Base-by-base conservation (phyloP, 2,113 vertebrate species). In the Sapajus apella region DNA sequence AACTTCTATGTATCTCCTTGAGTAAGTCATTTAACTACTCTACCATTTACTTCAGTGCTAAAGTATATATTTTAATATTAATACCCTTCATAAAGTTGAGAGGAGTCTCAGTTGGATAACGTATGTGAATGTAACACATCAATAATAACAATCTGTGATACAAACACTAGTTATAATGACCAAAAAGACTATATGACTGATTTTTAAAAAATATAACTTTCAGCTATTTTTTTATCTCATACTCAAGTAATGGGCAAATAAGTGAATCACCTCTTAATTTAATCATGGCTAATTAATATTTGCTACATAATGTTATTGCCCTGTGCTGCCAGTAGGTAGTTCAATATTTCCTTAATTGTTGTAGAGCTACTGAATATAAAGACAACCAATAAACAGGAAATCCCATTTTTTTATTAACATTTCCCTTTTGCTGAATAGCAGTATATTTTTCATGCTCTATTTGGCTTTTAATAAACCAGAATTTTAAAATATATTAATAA, bases 401-500 rank as follows among this genome's bases (percentile, higher is more conserved):
- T 91, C 8, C 32, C 83, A 72, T 93, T 92, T 80, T 13, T 72
- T 83, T 90, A 68, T 96, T 87, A 64, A 13, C 27, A 79, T 79
- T 40, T 91, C 45, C 11, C 45, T n/a, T 8, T 30, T 21, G 82
- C 32, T 91, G 61, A 88, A 47, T 47, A 76, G 20, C 12, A 45
- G 25, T 73, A 30, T 68, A 40, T 64, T 96, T 75, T 81, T 81
- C n/a, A 86, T 14, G 25, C 4, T 68, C 7, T 56, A 73, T 3
- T 93, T 45, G 47, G 11, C 30, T 97, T 75, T 73, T 32, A 88
- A 79, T 91, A 73, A 94, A 73, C 73, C 21, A 4, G 73, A 77
- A 91, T 82, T 82, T 76, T 8, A 85, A 89, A 79, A 68, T 79
- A 70, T 91, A 23, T 79, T 91, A 75, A 81, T 90, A 94, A 90